Evolutionary conservation across 2,113 vertebrate species (phyloP).

Genomic region (Peucedramus taeniatus): DNA sequence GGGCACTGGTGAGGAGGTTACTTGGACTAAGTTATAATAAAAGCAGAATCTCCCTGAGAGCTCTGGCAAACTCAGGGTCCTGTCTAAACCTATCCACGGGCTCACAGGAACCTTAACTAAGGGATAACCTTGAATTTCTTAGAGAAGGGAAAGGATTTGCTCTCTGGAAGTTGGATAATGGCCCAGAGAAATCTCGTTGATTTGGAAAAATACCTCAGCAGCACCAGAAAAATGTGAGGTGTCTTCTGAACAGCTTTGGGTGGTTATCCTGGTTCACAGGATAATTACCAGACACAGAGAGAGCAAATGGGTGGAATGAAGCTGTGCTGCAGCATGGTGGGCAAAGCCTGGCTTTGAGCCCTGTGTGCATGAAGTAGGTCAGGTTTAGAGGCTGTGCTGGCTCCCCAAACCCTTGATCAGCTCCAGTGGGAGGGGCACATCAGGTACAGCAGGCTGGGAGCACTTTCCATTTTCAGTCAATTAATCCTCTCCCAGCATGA

Average conservation of each 20-base stretch:
- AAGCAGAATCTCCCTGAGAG: neutral
- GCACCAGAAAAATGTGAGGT: neutral
- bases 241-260: neutral
- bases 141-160: neutral
- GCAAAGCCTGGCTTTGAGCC: neutral
- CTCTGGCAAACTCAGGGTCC: neutral
- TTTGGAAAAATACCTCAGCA: neutral
- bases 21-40: neutral
- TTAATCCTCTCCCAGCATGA: conserved; percentile 45
- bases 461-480: conserved; percentile 43
- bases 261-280: neutral
- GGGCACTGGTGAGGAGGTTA: neutral
- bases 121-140: neutral
- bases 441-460: neutral
- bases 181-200: neutral
- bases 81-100: neutral
- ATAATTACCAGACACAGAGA: neutral
- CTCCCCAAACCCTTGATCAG: neutral
- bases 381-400: neutral
- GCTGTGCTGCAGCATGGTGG: neutral
- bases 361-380: neutral
- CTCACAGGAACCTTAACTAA: neutral
- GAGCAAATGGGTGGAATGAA: neutral
- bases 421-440: neutral
- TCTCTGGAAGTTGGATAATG: neutral